These are phyloP conservation scores for Cartodere bifasciata DNA, from an alignment of 2,888 invertebrate species.

Conservation along the genomic window DNA sequence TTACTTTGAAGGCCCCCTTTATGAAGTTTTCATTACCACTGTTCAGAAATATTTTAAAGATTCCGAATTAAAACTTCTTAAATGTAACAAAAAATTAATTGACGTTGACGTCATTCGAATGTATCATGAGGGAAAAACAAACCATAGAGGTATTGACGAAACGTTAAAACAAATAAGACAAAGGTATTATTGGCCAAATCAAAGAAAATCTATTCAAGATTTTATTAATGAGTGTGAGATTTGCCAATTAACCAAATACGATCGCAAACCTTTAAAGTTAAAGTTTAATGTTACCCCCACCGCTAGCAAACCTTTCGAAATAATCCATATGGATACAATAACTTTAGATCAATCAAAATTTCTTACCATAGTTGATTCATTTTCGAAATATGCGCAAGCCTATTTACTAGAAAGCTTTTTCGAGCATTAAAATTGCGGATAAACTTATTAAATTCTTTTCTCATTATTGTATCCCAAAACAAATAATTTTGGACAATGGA, in stretches of 20 bases:
- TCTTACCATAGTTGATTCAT: conserved; percentile 3
- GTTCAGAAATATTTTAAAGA: conserved; percentile 5
- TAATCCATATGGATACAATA: too few relatives aligned
- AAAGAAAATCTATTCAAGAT: conserved; percentile 8
- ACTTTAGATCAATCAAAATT: conserved; percentile 5
- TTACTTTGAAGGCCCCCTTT: conserved; percentile 3
- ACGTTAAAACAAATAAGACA: conserved; percentile 8
- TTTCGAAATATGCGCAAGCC: too few relatives aligned
- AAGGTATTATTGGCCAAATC: conserved; percentile 9
- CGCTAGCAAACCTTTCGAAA: too few relatives aligned
- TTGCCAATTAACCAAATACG: conserved; percentile 8
- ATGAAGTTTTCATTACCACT: conserved; percentile 3
- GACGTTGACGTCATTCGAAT: conserved; percentile 8
- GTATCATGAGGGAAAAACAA: conserved; percentile 13
- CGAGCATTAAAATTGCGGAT: conserved; percentile 2
- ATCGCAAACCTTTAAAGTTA: conserved; percentile 8
- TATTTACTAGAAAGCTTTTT: conserved; percentile 3
- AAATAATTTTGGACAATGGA: conserved; percentile 6
- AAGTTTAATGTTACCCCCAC: conserved; percentile 8
- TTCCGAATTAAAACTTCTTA: background rate
- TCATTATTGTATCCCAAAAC: conserved; percentile 8
- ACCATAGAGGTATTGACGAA: too few relatives aligned
- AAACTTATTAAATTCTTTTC: conserved; percentile 7
- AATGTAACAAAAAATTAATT: conserved; percentile 4
- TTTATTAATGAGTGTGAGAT: too few relatives aligned